These are phyloP conservation scores for Charanyca ferruginea DNA, from an alignment of 2,888 invertebrate species.

Conservation along the genomic window DNA sequence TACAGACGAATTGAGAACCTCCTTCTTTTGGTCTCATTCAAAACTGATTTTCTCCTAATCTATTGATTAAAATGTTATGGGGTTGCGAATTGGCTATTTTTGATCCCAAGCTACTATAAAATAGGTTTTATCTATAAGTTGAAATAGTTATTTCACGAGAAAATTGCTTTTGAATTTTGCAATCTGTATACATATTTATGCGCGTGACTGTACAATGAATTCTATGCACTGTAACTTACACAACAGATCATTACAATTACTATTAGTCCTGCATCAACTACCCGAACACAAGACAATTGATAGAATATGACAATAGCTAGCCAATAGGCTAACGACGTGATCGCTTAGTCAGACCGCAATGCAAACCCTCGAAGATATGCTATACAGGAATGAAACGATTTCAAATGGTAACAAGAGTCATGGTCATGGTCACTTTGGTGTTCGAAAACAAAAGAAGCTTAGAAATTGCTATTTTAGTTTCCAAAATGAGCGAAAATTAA, in stretches of 20 bases:
- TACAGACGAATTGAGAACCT: no score
- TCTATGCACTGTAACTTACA: not conserved
- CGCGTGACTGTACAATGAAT: no score
- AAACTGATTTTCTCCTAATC: no score
- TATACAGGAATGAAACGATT: conserved; percentile 13
- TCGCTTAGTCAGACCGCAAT: conserved; percentile 22
- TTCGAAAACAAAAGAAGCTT: not conserved
- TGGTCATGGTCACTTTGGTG: not conserved
- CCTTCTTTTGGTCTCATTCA: no score
- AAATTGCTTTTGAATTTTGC: no score
- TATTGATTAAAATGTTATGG: no score
- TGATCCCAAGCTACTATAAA: no score
- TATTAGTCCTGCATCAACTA: not conserved
- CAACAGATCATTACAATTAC: conserved; percentile 26
- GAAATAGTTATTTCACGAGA: no score
- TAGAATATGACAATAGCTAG: conserved; percentile 36
- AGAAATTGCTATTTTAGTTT: not conserved
- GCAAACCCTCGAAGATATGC: conserved; percentile 9
- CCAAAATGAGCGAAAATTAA: not conserved
- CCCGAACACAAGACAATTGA: conserved; percentile 15
- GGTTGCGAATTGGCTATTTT: no score
- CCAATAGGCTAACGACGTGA: conserved; percentile 34
- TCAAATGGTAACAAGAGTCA: conserved; percentile 21
- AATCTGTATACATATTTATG: no score
- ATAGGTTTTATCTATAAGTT: no score